Evolutionary conservation across 2,797 vertebrate species (phyloP).

Genomic region (Acanthopagrus latus): DNA sequence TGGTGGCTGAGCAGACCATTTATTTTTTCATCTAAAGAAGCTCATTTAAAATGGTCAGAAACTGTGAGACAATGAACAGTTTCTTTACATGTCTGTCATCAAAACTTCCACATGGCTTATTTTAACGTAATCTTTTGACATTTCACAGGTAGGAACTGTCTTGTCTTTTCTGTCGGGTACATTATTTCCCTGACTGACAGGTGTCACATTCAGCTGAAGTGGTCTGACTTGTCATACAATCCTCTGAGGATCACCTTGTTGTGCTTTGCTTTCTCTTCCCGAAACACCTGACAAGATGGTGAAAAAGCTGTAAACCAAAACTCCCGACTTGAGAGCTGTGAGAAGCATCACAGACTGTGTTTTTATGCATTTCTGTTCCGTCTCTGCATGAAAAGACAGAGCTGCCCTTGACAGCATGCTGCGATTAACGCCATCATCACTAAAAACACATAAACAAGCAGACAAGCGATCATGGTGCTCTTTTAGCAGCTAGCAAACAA

Average conservation of each 20-base stretch:
- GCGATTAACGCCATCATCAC: neutral
- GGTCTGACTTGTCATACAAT: neutral
- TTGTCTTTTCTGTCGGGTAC: neutral
- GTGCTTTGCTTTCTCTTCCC: neutral
- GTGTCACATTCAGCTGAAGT: slow-evolving; percentile 1
- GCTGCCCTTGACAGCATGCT: slow-evolving; percentile 1
- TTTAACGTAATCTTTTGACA: too few species aligned
- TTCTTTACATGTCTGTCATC: slow-evolving; percentile 1
- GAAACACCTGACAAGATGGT: neutral
- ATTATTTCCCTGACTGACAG: neutral
- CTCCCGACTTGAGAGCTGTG: neutral
- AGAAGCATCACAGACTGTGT: slow-evolving; percentile 7
- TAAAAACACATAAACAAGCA: neutral
- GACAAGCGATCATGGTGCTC: too few species aligned
- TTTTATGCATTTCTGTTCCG: neutral
- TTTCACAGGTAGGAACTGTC: neutral
- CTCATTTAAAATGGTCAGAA: slow-evolving; percentile 8
- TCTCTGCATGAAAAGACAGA: neutral
- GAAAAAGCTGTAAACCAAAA: neutral
- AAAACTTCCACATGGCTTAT: too few species aligned
- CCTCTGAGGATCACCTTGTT: slow-evolving; percentile 3
- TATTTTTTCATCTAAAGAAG: neutral
- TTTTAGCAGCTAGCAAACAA: neutral
- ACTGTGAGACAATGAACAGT: neutral
- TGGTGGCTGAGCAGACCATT: neutral